Evolutionary conservation across 2,797 vertebrate species (phyloP).

Genomic region (Sebastes oblongus): DNA sequence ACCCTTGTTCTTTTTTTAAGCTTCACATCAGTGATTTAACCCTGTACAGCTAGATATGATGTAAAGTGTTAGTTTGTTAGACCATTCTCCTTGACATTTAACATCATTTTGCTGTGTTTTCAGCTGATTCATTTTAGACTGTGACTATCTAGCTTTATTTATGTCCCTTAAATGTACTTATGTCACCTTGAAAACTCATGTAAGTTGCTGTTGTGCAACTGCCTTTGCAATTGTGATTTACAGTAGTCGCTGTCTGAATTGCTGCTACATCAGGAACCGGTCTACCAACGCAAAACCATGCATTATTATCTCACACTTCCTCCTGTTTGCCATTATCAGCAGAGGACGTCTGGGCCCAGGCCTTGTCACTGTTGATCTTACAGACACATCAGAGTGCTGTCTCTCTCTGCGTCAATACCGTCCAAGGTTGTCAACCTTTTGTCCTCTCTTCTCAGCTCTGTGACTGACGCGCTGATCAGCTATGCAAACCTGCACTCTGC

Average conservation of each 20-base stretch:
- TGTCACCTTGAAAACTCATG: not conserved
- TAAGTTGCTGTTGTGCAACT: not conserved
- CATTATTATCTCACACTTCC: conserved; percentile 9
- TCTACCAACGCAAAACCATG: not conserved
- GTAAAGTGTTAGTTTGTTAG: not conserved
- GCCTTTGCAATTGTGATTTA: not conserved
- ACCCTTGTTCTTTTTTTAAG: not conserved
- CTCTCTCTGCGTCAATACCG: conserved; percentile 38
- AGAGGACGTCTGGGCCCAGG: not conserved
- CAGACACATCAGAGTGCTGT: not conserved
- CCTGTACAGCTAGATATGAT: not conserved
- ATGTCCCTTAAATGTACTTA: not conserved
- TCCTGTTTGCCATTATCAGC: conserved; percentile 8
- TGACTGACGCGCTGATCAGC: conserved; percentile 16
- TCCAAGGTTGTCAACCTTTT: conserved; percentile 40
- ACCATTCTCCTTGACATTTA: not conserved
- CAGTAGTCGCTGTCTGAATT: not conserved
- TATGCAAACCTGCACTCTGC: conserved; percentile 19
- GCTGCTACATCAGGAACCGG: not conserved
- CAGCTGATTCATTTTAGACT: not conserved
- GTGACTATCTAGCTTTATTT: not conserved
- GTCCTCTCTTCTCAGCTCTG: conserved; percentile 17
- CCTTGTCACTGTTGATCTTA: conserved; percentile 36
- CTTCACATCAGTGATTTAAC: not conserved
- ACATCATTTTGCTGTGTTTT: not conserved